phyloP scores from a whole-genome alignment of 2,888 invertebrate species.

The Melolontha melolontha region DNA sequence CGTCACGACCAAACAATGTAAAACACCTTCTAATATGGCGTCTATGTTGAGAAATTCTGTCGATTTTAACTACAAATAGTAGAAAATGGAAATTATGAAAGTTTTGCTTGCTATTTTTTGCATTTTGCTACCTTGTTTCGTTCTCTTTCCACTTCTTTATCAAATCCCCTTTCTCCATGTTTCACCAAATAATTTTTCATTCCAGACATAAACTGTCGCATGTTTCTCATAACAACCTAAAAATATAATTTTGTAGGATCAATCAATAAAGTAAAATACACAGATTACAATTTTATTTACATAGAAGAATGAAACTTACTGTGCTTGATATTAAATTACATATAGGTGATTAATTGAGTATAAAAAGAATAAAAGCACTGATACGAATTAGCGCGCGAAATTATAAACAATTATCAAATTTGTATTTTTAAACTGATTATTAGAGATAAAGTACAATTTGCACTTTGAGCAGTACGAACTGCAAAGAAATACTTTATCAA shows the following conservation, averaged over 20 bases:
- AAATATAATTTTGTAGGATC: constrained; percentile 35
- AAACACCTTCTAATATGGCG: constrained; percentile 93
- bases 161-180: constrained; percentile 93
- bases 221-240: constrained; percentile 86
- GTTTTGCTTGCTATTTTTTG: constrained; percentile 45
- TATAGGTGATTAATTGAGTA: too few relatives aligned
- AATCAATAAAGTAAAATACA: not conserved
- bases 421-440: too few relatives aligned
- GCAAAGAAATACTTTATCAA: too few relatives aligned
- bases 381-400: too few relatives aligned
- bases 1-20: constrained; percentile 90
- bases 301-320: too few relatives aligned
- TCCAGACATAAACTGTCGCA: constrained; percentile 97
- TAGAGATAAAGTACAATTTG: too few relatives aligned
- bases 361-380: too few relatives aligned
- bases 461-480: too few relatives aligned
- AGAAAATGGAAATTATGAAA: constrained; percentile 32
- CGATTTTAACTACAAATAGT: constrained; percentile 75
- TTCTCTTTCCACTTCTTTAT: constrained; percentile 90
- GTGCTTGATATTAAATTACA: too few relatives aligned
- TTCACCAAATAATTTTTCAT: constrained; percentile 98
- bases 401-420: too few relatives aligned
- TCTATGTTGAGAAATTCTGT: constrained; percentile 96
- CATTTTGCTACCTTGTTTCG: constrained; percentile 83
- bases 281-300: too few relatives aligned